phyloP scores from a whole-genome alignment of 1,140 invertebrate species.

The Conus ventricosus region DNA sequence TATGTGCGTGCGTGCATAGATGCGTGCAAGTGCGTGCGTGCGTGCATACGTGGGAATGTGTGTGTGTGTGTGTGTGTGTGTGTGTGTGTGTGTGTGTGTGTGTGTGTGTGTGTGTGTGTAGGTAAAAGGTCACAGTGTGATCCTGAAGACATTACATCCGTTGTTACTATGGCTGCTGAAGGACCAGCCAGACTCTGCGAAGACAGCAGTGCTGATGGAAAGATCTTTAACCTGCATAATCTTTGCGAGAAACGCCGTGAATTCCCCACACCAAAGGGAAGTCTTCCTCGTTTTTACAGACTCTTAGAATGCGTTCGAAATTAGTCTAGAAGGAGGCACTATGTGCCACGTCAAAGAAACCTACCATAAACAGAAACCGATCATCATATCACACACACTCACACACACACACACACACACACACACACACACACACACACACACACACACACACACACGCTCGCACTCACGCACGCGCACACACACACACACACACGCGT shows the following conservation, averaged over 20 bases:
- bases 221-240: not conserved
- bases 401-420: too few species aligned
- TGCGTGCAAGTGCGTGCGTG: too few species aligned
- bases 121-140: not conserved
- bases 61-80: too few species aligned
- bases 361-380: too few species aligned
- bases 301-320: not conserved
- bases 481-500: not conserved
- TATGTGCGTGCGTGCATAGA: too few species aligned
- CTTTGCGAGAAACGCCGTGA: not conserved
- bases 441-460: not conserved
- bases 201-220: not conserved
- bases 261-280: not conserved
- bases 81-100: not conserved
- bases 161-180: not conserved
- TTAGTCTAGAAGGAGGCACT: too few species aligned
- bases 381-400: too few species aligned
- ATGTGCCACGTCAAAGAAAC: too few species aligned
- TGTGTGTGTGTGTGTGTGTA: not conserved
- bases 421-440: too few species aligned
- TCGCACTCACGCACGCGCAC: not conserved
- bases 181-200: not conserved
- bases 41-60: too few species aligned
- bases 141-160: too few species aligned
- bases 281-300: not conserved